Evolutionary conservation across 2,797 vertebrate species (phyloP), one percentile per base, ranked within the genome.

Genomic region (Bovichtus diacanthus): DNA sequence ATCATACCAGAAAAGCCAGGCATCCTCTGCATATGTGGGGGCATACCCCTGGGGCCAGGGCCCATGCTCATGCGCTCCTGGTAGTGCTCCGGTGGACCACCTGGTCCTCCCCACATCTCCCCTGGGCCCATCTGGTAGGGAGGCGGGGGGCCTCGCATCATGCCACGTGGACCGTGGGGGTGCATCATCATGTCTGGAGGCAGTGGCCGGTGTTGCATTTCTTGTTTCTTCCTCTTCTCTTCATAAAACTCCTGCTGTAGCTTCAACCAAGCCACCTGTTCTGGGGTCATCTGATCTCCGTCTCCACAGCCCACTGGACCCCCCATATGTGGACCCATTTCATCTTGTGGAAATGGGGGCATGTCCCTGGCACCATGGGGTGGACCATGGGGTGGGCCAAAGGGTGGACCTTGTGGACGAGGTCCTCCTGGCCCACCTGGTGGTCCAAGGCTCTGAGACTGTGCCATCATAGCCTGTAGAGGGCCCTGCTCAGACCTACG

Each of bases 181-280:
- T 98, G 97, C 93, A 97, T 96, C 97, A 99, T 98, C 97, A 99
- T 97, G 75, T 99, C 98, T 88, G 97, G 96, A 85, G 97, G 96
- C 89, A 99, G 95, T 15, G 98, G 96, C 80, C 98, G 96, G 80
- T 99, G 98, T 88, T 99, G 98, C 90, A 97, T 96, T 73, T 99
- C 98, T 88, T 99, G 98, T 91, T 99, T 99, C 86, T 98, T 96
- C 68, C 98, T 96, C 86, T 99, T 99, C 87, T 99, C 98, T 84
- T 99, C 98, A 0, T 99, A 99, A 74, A 99, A 99, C 86, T 99
- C 98, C 92, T 99, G 98, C 89, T 99, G 98, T 76, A 99, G 88
- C 87, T 99, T 99, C 62, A 99, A 92, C 98, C 98, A 99, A 0
- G 98, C 98, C 81, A 99, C 96, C 89, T 99, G 98, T 91, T 99